Evolutionary conservation across 1,140 invertebrate species (phyloP).

Genomic region (Scaptodrosophila lebanonensis): DNA sequence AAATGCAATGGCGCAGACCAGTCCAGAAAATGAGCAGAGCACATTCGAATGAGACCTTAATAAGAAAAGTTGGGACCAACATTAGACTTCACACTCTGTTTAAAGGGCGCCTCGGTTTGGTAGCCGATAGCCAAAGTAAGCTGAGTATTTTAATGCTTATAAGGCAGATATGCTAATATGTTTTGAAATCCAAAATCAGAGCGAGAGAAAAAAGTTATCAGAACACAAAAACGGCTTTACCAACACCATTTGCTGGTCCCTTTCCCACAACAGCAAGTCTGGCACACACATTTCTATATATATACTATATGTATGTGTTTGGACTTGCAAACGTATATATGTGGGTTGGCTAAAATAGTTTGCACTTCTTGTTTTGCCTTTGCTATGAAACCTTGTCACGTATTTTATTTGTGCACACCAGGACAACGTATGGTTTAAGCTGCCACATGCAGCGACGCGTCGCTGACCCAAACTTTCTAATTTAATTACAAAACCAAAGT

Average conservation of each 20-base stretch:
- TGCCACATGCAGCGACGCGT: slow-evolving; percentile 23
- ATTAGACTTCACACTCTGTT: too few species aligned
- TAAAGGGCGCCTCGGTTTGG: too few species aligned
- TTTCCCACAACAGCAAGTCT: slow-evolving; percentile 8
- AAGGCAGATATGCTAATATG: too few species aligned
- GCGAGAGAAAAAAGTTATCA: too few species aligned
- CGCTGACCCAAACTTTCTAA: slow-evolving; percentile 52
- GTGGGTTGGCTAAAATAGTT: slow-evolving; percentile 12
- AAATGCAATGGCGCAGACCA: slow-evolving; percentile 49
- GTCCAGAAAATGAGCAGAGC: slow-evolving; percentile 38
- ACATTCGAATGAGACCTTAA: slow-evolving; percentile 61
- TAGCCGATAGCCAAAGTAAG: too few species aligned
- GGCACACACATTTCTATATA: too few species aligned
- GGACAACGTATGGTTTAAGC: slow-evolving; percentile 22
- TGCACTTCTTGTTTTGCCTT: slow-evolving; percentile 9
- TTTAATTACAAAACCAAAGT: slow-evolving; percentile 55
- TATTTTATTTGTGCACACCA: slow-evolving; percentile 52
- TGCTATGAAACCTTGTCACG: slow-evolving; percentile 55
- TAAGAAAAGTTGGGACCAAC: too few species aligned
- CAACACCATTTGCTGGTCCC: too few species aligned
- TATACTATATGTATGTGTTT: not conserved
- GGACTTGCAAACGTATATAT: not conserved
- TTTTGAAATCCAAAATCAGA: too few species aligned
- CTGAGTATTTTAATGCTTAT: too few species aligned
- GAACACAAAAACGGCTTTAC: too few species aligned